Conservation (phyloP, 1,140 invertebrate species). For the Caerostris extrusa region DNA sequence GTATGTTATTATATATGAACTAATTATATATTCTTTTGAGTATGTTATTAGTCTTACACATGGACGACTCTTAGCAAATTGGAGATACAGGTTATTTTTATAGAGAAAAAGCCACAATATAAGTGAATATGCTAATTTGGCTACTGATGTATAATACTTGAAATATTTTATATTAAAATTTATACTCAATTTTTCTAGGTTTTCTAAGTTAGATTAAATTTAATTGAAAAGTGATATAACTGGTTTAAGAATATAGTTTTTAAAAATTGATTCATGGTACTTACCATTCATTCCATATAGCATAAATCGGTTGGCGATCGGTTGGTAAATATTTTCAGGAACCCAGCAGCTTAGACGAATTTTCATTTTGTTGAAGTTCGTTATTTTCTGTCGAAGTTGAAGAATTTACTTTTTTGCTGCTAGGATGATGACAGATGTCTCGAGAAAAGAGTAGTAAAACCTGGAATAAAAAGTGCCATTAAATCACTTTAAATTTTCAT, state of each 20-base stretch:
- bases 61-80: too few species aligned
- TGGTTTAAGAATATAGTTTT: background rate
- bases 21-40: too few species aligned
- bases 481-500: background rate
- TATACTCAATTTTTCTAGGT: too few species aligned
- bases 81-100: too few species aligned
- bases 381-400: background rate
- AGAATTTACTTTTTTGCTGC: slow-evolving; percentile 28
- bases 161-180: too few species aligned
- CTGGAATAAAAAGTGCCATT: background rate
- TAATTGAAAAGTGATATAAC: too few species aligned
- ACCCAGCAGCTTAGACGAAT: background rate
- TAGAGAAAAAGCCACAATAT: too few species aligned
- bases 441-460: background rate
- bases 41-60: too few species aligned
- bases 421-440: background rate
- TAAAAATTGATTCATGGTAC: background rate
- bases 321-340: background rate
- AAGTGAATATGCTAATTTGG: too few species aligned
- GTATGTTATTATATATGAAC: too few species aligned
- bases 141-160: too few species aligned
- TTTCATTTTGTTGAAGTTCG: background rate
- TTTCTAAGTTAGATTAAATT: too few species aligned
- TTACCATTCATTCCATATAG: slow-evolving; percentile 54
- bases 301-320: slow-evolving; percentile 23